These are phyloP conservation scores for Bombyx huttoni DNA, from an alignment of 2,888 invertebrate species.

Conservation along the genomic window DNA sequence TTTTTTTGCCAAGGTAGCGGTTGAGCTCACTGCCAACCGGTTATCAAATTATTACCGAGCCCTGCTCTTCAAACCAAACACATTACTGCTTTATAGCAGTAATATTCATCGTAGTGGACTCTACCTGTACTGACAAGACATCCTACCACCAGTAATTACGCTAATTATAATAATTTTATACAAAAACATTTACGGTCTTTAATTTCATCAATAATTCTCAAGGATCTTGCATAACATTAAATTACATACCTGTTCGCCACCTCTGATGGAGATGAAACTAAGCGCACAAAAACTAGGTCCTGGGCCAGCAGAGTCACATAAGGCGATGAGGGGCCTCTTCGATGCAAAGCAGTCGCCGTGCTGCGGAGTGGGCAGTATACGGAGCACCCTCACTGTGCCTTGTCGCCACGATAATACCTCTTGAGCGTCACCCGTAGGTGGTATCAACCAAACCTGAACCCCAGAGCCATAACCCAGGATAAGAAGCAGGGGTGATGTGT, in stretches of 20 bases:
- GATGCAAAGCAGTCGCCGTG: constrained; percentile 81
- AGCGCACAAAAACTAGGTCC: constrained; percentile 85
- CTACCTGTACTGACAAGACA: too few relatives aligned
- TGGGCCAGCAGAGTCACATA: constrained; percentile 89
- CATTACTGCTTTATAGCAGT: too few relatives aligned
- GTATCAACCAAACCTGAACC: constrained; percentile 86
- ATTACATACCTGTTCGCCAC: constrained; percentile 78
- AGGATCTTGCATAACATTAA: background rate
- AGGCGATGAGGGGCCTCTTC: constrained; percentile 90
- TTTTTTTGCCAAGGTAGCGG: too few relatives aligned
- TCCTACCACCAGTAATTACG: too few relatives aligned
- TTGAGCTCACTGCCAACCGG: too few relatives aligned
- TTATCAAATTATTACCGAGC: too few relatives aligned
- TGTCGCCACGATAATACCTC: constrained; percentile 96
- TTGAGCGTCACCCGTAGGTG: constrained; percentile 92
- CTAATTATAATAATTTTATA: too few relatives aligned
- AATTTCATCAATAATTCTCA: too few relatives aligned
- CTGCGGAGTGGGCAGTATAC: constrained; percentile 87
- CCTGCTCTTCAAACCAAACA: too few relatives aligned
- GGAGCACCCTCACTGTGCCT: constrained; percentile 86
- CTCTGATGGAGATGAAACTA: constrained; percentile 87
- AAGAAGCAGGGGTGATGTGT: constrained; percentile 85
- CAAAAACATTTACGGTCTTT: too few relatives aligned
- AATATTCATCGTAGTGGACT: too few relatives aligned
- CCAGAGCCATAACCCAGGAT: constrained; percentile 77